Conservation (phyloP, 2,888 invertebrate genomes). For the Pyrrhia umbra region DNA sequence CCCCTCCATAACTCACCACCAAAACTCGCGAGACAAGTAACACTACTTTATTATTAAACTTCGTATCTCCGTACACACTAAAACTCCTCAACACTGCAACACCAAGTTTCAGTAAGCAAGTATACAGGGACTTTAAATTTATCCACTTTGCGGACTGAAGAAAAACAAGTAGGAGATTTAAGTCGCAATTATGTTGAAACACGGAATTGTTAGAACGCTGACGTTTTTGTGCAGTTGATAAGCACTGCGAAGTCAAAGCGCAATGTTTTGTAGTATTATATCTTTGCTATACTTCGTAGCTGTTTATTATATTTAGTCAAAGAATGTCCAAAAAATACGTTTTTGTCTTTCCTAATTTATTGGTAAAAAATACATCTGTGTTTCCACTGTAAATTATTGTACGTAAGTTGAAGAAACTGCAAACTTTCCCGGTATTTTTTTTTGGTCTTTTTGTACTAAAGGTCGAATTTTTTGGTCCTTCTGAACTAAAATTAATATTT, state of each 20-base stretch:
- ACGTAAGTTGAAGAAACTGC: no score
- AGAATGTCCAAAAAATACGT: neutral
- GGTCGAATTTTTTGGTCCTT: no score
- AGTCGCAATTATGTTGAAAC: constrained; percentile 42
- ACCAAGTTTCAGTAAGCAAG: constrained; percentile 31
- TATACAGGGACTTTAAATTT: constrained; percentile 19
- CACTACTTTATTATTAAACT: constrained; percentile 50
- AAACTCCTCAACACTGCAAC: constrained; percentile 31
- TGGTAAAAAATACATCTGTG: no score
- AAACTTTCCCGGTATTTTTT: no score
- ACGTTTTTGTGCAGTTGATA: constrained; percentile 18
- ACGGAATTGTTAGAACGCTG: constrained; percentile 8
- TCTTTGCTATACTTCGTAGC: neutral
- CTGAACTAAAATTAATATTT: no score
- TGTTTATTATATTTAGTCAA: neutral
- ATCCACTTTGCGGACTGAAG: constrained; percentile 9
- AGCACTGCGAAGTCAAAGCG: constrained; percentile 23
- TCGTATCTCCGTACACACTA: constrained; percentile 29
- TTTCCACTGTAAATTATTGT: no score
- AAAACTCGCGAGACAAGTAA: constrained; percentile 30
- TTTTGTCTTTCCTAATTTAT: no score
- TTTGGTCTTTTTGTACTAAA: no score
- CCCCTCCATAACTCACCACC: constrained; percentile 34
- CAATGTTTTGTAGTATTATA: constrained; percentile 26
- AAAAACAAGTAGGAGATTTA: constrained; percentile 13